Evolutionary conservation across 2,888 invertebrate species (phyloP).

Genomic region (Lampropteryx suffumata): DNA sequence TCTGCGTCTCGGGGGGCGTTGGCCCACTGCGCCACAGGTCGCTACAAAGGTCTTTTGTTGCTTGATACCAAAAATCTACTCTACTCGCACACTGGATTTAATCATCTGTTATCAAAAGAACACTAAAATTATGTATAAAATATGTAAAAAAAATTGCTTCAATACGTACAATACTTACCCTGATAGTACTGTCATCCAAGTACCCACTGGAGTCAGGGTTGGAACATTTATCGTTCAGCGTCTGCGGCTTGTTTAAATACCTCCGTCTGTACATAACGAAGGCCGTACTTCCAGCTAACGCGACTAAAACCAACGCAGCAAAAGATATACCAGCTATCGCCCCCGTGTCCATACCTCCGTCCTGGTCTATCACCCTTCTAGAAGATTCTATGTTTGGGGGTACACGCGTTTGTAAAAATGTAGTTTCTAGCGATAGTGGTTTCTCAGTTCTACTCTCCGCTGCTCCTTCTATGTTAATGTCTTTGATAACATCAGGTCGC

Average conservation of each 20-base stretch:
- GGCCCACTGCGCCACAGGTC: too few relatives aligned
- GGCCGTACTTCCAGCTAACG: conserved; percentile 85
- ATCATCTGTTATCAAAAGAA: too few relatives aligned
- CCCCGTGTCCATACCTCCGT: conserved; percentile 79
- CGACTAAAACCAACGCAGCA: conserved; percentile 85
- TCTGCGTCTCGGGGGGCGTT: too few relatives aligned
- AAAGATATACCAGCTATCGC: conserved; percentile 88
- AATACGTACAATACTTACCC: conserved; percentile 81
- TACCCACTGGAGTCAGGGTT: conserved; percentile 94
- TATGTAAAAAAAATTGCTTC: neutral
- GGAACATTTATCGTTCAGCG: conserved; percentile 90
- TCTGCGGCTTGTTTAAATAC: conserved; percentile 92
- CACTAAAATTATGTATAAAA: too few relatives aligned
- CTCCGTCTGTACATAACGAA: conserved; percentile 87
- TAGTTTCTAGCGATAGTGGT: conserved; percentile 70
- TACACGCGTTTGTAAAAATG: conserved; percentile 68
- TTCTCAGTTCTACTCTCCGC: conserved; percentile 73
- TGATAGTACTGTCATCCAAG: conserved; percentile 92
- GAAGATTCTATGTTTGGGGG: conserved; percentile 72
- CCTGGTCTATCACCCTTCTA: conserved; percentile 63
- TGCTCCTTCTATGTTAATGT: conserved; percentile 48
- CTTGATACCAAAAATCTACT: neutral
- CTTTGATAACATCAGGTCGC: conserved; percentile 62
- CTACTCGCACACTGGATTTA: too few relatives aligned
- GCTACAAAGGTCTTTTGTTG: too few relatives aligned